Conservation (phyloP, 2,797 vertebrate species). For the Bradypodion ventrale region DNA sequence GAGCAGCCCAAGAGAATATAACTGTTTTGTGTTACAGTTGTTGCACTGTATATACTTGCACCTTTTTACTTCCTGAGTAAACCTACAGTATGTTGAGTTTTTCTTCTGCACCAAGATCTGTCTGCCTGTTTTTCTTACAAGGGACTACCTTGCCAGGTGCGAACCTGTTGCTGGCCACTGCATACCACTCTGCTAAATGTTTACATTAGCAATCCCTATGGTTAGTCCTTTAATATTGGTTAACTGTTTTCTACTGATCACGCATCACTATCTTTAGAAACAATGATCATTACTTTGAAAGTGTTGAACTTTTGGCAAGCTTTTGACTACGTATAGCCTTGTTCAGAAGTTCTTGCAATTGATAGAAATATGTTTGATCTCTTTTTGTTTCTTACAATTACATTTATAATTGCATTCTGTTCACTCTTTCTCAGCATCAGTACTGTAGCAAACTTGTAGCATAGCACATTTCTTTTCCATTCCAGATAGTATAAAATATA, state of each 20-base stretch:
- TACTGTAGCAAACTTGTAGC: background rate
- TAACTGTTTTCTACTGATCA: background rate
- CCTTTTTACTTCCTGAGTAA: no score
- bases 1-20: no score
- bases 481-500: constrained; percentile 53
- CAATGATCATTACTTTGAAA: background rate
- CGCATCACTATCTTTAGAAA: background rate
- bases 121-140: no score
- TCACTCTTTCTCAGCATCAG: background rate
- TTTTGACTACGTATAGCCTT: background rate
- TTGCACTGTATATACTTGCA: no score
- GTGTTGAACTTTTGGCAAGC: background rate
- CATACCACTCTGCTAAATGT: no score
- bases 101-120: no score
- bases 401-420: background rate
- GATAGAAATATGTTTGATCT: background rate
- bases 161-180: no score
- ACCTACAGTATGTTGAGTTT: no score
- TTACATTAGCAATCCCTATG: no score
- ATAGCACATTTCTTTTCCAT: background rate
- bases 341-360: background rate
- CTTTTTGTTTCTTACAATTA: background rate
- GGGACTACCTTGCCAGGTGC: no score
- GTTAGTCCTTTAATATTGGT: background rate
- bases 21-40: no score